Percentiles rank a stretch among this genome's conserved stretches.
These are phyloP conservation scores for Anguilla pacifica DNA, from an alignment of 2,797 vertebrate species.

Conservation along the genomic window DNA sequence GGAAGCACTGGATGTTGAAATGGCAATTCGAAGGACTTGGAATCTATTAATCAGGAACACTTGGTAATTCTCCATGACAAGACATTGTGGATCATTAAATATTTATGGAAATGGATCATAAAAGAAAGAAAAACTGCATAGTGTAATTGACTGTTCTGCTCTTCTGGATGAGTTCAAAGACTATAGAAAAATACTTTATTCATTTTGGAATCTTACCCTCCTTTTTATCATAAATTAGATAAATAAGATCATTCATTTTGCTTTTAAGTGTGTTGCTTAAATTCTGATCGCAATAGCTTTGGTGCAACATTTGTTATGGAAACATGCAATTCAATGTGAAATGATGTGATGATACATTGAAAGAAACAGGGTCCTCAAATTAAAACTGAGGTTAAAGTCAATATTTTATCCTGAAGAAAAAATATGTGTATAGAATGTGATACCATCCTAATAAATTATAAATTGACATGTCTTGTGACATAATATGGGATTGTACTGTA, in stretches of 20 bases:
- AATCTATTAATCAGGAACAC: slow-evolving; percentile 13
- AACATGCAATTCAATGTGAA: background rate
- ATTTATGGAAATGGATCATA: background rate
- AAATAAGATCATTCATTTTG: background rate
- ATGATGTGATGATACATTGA: background rate
- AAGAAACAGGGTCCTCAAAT: background rate
- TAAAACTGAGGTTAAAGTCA: background rate
- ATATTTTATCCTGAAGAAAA: background rate
- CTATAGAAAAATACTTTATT: background rate
- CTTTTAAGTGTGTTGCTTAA: background rate
- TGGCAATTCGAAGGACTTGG: background rate
- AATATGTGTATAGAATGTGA: background rate
- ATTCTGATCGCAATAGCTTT: slow-evolving; percentile 1
- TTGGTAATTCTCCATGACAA: background rate
- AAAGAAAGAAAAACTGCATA: background rate
- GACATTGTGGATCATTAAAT: slow-evolving; percentile 10
- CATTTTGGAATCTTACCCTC: background rate
- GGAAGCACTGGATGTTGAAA: background rate
- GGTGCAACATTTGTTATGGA: background rate
- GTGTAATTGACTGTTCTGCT: background rate
- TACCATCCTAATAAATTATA: background rate
- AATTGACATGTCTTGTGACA: background rate
- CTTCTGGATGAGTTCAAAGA: background rate
- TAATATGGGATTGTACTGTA: background rate
- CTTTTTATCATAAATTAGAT: background rate